Evolutionary conservation across 2,113 vertebrate species (phyloP).

Genomic region (Lethenteron camtschaticum): DNA sequence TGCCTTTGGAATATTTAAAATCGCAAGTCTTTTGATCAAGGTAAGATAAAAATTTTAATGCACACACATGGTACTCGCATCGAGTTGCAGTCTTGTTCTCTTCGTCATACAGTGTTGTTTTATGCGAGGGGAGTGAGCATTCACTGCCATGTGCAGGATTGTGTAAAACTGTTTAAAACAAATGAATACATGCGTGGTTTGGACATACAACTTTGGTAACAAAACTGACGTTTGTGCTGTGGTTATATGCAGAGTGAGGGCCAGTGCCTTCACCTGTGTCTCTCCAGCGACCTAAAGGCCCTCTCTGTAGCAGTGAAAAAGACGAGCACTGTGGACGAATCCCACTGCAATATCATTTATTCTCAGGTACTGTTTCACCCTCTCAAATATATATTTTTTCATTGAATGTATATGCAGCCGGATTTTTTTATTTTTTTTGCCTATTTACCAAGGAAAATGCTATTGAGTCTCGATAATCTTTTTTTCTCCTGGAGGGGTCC

Average conservation of each 20-base stretch:
- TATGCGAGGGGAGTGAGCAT: no score
- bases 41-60: constrained; percentile 19
- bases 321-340: no score
- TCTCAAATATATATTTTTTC: background rate
- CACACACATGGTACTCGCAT: no score
- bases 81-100: no score
- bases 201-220: background rate
- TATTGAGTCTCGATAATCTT: no score
- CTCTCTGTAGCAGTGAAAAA: constrained; percentile 26
- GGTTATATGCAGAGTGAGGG: constrained; percentile 36
- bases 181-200: background rate
- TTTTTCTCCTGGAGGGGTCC: no score
- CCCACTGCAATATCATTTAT: background rate
- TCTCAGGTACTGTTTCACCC: background rate
- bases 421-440: no score
- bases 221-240: background rate
- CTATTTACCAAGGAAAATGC: no score
- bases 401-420: no score
- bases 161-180: background rate
- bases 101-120: no score
- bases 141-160: background rate
- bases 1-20: constrained; percentile 95
- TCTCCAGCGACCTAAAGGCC: constrained; percentile 78
- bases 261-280: constrained; percentile 50
- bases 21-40: constrained; percentile 43